phyloP scores from a whole-genome alignment of 2,797 vertebrate species.

The Lutjanus campechanus region DNA sequence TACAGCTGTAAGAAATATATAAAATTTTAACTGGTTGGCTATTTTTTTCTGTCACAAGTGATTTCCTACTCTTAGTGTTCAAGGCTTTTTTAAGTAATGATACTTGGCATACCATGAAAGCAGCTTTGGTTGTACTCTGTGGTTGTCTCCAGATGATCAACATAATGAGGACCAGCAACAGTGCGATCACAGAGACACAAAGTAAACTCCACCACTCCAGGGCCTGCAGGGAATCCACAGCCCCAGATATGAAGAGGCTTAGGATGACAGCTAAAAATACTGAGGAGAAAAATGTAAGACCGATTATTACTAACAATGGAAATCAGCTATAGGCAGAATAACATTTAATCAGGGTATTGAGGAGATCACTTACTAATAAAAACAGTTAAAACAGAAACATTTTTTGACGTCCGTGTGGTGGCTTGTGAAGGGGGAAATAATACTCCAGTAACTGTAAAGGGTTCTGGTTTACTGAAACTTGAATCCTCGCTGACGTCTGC shows the following conservation, averaged over 20 bases:
- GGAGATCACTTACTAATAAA: slow-evolving; percentile 73
- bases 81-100: background rate
- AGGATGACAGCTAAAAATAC: slow-evolving; percentile 80
- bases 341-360: background rate
- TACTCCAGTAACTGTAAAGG: slow-evolving; percentile 62
- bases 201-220: slow-evolving; percentile 84
- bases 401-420: slow-evolving; percentile 77
- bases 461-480: slow-evolving; percentile 60
- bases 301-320: background rate
- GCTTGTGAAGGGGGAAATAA: slow-evolving; percentile 71
- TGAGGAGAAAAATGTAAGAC: slow-evolving; percentile 51
- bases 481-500: slow-evolving; percentile 61
- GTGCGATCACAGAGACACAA: slow-evolving; percentile 72
- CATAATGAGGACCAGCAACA: slow-evolving; percentile 74
- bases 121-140: slow-evolving; percentile 82
- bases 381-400: slow-evolving; percentile 80
- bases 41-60: background rate
- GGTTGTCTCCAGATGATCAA: slow-evolving; percentile 89
- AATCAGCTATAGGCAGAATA: background rate
- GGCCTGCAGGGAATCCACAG: slow-evolving; percentile 66
- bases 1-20: background rate
- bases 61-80: background rate
- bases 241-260: slow-evolving; percentile 75
- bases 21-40: background rate
- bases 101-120: slow-evolving; percentile 86